phyloP scores from a whole-genome alignment of 2,113 vertebrate species.

The Bungarus multicinctus region DNA sequence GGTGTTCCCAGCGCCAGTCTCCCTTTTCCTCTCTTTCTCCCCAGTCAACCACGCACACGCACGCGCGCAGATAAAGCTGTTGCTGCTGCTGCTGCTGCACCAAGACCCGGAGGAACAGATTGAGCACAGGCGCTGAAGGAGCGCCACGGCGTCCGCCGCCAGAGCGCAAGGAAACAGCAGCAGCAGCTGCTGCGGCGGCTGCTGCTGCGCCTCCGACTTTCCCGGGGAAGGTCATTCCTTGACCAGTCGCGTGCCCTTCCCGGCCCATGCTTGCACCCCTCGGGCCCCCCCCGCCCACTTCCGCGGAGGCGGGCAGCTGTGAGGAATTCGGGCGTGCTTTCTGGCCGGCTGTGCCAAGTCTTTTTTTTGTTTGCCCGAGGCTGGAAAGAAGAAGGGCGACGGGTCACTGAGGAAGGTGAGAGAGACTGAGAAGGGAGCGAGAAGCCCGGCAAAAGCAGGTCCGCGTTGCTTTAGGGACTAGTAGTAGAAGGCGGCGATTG shows the following conservation, averaged over 20 bases:
- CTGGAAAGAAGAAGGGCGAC: background rate
- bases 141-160: background rate
- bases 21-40: background rate
- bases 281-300: background rate
- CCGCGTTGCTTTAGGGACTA: background rate
- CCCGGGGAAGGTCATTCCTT: slow-evolving; percentile 13
- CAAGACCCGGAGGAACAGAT: background rate
- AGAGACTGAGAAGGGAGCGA: background rate
- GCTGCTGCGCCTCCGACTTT: background rate
- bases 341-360: background rate
- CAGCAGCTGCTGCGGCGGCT: background rate
- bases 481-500: background rate
- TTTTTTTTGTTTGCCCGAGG: background rate
- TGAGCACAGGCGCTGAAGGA: background rate
- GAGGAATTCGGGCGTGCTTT: background rate
- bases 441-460: background rate
- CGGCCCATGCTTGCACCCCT: background rate
- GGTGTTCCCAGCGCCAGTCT: slow-evolving; percentile 3
- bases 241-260: background rate
- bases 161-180: background rate
- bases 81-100: background rate
- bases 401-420: background rate
- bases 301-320: background rate
- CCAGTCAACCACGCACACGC: background rate
- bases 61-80: background rate